Percentiles rank a stretch among this genome's conserved stretches.
Conservation (phyloP, 2,797 vertebrate species). For the Anas bernieri region DNA sequence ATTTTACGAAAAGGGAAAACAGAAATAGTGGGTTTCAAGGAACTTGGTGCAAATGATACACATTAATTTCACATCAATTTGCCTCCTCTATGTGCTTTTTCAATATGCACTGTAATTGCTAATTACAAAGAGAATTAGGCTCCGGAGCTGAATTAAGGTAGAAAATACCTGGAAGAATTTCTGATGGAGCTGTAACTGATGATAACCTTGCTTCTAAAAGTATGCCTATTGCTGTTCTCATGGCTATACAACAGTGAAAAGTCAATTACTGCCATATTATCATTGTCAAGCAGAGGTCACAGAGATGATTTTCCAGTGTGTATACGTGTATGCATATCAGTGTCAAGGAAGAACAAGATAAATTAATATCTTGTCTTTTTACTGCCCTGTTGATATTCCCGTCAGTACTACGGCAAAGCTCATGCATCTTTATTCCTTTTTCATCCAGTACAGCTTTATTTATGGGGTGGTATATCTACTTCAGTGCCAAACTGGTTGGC, state of each 20-base stretch:
- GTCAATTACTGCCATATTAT: neutral
- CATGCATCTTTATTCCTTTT: neutral
- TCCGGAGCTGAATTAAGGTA: conserved; percentile 22
- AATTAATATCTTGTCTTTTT: neutral
- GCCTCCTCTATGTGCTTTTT: neutral
- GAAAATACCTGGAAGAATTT: conserved; percentile 50
- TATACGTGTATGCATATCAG: neutral
- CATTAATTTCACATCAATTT: neutral
- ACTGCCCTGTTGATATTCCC: neutral
- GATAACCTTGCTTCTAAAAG: neutral
- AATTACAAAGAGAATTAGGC: conserved; percentile 49
- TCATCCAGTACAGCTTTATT: conserved; percentile 5
- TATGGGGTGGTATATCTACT: neutral
- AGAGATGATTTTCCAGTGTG: neutral
- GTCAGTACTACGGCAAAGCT: neutral
- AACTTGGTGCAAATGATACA: conserved; percentile 7
- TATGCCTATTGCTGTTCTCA: neutral
- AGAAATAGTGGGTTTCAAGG: conserved; percentile 55
- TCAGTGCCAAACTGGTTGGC: neutral
- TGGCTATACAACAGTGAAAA: neutral
- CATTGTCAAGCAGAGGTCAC: conserved; percentile 15
- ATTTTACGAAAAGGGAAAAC: conserved; percentile 26
- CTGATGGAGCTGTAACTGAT: neutral
- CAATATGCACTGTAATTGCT: neutral
- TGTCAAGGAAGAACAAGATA: neutral